Conservation (phyloP, 2,113 vertebrate genomes). For the Cryptomyrus ogoouensis region DNA sequence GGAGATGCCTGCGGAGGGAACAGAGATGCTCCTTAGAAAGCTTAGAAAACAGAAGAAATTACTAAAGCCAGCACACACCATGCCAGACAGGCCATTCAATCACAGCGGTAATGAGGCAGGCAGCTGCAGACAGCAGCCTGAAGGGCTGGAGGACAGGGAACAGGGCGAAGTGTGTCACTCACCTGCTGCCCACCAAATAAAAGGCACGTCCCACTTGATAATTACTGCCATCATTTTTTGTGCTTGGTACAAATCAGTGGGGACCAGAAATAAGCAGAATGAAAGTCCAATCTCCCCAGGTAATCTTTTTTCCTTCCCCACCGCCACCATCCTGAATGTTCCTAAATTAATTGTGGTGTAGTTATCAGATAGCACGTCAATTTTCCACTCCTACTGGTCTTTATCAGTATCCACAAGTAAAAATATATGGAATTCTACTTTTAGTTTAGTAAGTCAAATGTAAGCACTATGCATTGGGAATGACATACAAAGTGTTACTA, state of each 20-base stretch:
- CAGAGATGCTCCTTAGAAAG: background rate
- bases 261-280: background rate
- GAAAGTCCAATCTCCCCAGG: background rate
- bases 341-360: background rate
- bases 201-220: background rate
- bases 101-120: background rate
- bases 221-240: background rate
- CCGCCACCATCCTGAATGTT: background rate
- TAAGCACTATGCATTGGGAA: background rate
- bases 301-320: background rate
- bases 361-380: background rate
- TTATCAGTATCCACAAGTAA: background rate
- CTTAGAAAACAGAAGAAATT: background rate
- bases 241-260: background rate
- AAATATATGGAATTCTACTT: background rate
- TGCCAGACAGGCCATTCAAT: background rate
- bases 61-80: background rate
- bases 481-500: background rate
- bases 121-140: background rate
- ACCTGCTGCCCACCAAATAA: background rate
- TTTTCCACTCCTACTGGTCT: background rate
- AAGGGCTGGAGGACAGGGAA: conserved; percentile 7
- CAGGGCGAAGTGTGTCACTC: conserved; percentile 2
- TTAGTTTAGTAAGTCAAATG: background rate
- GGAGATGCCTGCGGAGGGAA: background rate